phyloP scores from a whole-genome alignment of 2,113 vertebrate genomes.

The Odocoileus hemionus region DNA sequence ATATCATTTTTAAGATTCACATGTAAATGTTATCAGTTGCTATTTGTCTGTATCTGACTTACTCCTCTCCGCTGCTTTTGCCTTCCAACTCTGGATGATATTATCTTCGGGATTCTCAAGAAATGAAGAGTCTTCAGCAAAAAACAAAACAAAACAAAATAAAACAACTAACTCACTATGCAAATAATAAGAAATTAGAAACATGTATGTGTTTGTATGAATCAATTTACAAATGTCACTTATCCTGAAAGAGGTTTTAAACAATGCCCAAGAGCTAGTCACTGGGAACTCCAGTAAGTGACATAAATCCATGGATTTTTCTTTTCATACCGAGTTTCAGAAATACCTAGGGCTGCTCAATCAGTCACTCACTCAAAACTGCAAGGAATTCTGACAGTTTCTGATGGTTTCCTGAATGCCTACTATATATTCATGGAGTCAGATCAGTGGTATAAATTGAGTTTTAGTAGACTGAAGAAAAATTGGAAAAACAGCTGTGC shows the following conservation, averaged over 20 bases:
- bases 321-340: slow-evolving; percentile 8
- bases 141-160: background rate
- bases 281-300: slow-evolving; percentile 35
- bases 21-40: background rate
- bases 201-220: slow-evolving; percentile 32
- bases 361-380: slow-evolving; percentile 46
- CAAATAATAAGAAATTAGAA: slow-evolving; percentile 60
- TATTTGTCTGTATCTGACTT: background rate
- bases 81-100: background rate
- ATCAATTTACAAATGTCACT: slow-evolving; percentile 54
- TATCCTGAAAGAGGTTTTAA: slow-evolving; percentile 54
- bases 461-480: slow-evolving; percentile 46
- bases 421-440: slow-evolving; percentile 44
- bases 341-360: slow-evolving; percentile 42
- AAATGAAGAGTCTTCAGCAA: slow-evolving; percentile 12
- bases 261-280: slow-evolving; percentile 52
- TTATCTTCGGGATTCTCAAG: background rate
- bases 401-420: slow-evolving; percentile 38
- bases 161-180: slow-evolving; percentile 15
- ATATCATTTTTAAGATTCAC: background rate
- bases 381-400: slow-evolving; percentile 37
- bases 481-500: slow-evolving; percentile 15
- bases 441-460: slow-evolving; percentile 36
- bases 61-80: background rate
- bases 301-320: slow-evolving; percentile 40